These are phyloP conservation scores for Phyllotreta cruciferae DNA, from an alignment of 2,888 invertebrate species.

Conservation along the genomic window DNA sequence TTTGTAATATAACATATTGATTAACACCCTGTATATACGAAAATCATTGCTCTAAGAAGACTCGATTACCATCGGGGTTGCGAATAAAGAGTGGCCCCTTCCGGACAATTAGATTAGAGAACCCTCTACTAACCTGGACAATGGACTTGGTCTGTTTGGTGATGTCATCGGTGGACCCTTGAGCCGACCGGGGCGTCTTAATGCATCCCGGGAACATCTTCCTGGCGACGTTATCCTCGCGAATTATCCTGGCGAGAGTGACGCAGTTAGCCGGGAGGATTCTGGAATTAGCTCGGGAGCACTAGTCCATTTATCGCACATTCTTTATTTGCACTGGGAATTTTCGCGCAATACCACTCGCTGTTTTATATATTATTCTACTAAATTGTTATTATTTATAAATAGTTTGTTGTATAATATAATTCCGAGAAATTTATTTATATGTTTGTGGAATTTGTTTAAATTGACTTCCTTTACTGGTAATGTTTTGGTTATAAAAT, in stretches of 20 bases:
- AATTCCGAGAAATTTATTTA: too few relatives aligned
- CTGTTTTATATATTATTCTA: constrained; percentile 5
- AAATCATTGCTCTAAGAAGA: too few relatives aligned
- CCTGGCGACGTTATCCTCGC: constrained; percentile 30
- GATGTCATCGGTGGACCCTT: constrained; percentile 82
- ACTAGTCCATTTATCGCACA: constrained; percentile 26
- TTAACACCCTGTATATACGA: too few relatives aligned
- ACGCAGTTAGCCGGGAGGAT: constrained; percentile 23
- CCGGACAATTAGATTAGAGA: constrained; percentile 5
- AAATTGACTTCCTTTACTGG: too few relatives aligned
- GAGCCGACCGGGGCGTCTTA: constrained; percentile 71
- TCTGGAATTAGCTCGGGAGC: constrained; percentile 24
- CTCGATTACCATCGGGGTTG: too few relatives aligned
- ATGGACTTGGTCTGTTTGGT: constrained; percentile 73
- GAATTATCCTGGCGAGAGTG: constrained; percentile 36
- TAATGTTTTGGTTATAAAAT: too few relatives aligned
- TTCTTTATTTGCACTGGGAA: constrained; percentile 18
- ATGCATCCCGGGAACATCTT: constrained; percentile 74
- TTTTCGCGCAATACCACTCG: constrained; percentile 1
- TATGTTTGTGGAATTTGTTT: too few relatives aligned
- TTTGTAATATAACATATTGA: too few relatives aligned
- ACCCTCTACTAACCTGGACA: constrained; percentile 67
- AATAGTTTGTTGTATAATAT: too few relatives aligned
- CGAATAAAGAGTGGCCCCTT: too few relatives aligned
- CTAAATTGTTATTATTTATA: background rate